Percentiles rank a stretch among this genome's conserved stretches.
Evolutionary conservation across 2,113 vertebrate species (phyloP).

Genomic region (Carettochelys insculpta): DNA sequence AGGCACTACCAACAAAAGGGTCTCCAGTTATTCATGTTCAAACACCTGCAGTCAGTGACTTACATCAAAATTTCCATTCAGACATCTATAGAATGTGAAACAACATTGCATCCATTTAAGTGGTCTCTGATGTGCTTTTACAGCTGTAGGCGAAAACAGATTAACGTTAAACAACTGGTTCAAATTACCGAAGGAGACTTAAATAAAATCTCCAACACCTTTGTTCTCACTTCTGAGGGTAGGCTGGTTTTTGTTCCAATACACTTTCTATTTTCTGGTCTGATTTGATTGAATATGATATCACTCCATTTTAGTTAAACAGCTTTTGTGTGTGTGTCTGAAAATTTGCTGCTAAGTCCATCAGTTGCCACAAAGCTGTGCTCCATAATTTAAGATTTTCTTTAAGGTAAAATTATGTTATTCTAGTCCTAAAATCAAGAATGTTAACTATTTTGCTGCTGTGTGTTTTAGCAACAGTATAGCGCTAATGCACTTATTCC

Average conservation of each 20-base stretch:
- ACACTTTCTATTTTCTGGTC: neutral
- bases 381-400: neutral
- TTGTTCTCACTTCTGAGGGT: neutral
- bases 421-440: neutral
- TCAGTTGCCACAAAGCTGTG: neutral
- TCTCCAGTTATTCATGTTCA: fast-evolving
- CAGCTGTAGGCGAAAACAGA: neutral
- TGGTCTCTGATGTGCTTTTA: neutral
- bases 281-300: neutral
- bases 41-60: conserved; percentile 6
- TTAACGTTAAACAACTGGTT: neutral
- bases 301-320: neutral
- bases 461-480: neutral
- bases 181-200: neutral
- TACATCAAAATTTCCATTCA: neutral
- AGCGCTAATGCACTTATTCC: neutral
- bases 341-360: neutral
- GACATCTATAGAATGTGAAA: neutral
- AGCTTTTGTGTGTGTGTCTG: neutral
- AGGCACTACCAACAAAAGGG: neutral
- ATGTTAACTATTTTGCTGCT: neutral
- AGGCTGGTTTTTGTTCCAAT: neutral
- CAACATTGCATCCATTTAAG: neutral
- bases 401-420: neutral
- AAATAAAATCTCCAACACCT: neutral